A percentile compares a stretch with the other conserved stretches of the same genome.
Conservation (phyloP, 2,797 vertebrate species). For the Alectoris magna region DNA sequence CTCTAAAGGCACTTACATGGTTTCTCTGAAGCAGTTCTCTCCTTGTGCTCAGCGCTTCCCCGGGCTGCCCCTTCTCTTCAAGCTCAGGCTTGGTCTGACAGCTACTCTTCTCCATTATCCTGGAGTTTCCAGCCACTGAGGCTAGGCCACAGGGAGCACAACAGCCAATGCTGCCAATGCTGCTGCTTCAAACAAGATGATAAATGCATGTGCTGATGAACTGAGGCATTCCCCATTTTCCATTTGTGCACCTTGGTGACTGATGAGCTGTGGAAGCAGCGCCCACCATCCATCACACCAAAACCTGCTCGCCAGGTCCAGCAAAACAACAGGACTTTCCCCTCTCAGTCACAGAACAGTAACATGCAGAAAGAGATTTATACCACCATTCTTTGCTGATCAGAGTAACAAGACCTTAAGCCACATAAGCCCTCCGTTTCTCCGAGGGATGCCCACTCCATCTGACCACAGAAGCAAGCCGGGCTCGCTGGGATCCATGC, state of each 20-base stretch:
- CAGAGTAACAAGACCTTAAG: not conserved
- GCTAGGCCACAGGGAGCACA: not conserved
- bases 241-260: not conserved
- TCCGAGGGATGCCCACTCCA: not conserved
- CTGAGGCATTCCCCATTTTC: not conserved
- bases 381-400: not conserved
- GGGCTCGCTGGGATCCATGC: too few species aligned
- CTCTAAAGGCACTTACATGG: accelerated
- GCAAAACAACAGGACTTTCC: not conserved
- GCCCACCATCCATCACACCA: not conserved
- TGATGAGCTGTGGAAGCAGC: not conserved
- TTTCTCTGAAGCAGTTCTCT: not conserved
- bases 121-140: not conserved
- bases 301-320: not conserved
- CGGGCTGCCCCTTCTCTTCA: not conserved
- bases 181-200: not conserved
- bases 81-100: not conserved
- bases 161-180: not conserved
- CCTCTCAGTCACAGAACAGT: not conserved
- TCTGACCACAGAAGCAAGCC: too few species aligned
- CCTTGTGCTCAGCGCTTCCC: not conserved
- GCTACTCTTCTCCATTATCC: not conserved
- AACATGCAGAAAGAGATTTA: not conserved
- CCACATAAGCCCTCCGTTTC: accelerated
- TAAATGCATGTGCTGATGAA: not conserved